These are phyloP conservation scores for Hemicordylus capensis DNA, from an alignment of 2,113 vertebrate species.

Conservation along the genomic window DNA sequence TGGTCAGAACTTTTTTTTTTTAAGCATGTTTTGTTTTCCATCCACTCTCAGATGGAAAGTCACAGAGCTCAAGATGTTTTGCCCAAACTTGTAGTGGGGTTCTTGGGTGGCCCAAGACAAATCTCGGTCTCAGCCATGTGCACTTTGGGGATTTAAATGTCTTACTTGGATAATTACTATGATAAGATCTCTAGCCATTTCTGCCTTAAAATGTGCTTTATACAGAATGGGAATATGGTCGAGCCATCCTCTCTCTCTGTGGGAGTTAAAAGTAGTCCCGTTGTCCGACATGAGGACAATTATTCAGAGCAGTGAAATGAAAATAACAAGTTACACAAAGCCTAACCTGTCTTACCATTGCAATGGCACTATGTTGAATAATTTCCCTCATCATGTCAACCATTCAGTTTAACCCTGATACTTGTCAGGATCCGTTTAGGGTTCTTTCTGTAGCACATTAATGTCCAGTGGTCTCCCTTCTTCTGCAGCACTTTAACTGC, in stretches of 20 bases:
- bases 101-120: too few relatives aligned
- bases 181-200: not conserved
- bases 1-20: not conserved
- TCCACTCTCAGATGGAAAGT: too few relatives aligned
- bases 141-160: too few relatives aligned
- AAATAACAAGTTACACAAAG: too few relatives aligned
- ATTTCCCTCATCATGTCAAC: too few relatives aligned
- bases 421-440: not conserved
- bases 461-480: not conserved
- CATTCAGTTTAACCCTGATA: not conserved
- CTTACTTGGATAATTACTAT: too few relatives aligned
- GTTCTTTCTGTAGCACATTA: not conserved
- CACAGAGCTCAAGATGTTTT: not conserved
- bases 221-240: not conserved
- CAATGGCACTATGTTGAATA: too few relatives aligned
- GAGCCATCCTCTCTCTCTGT: not conserved
- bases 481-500: not conserved
- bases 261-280: not conserved
- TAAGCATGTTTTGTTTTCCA: not conserved
- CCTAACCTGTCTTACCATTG: too few relatives aligned
- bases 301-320: too few relatives aligned
- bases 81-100: too few relatives aligned
- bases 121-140: too few relatives aligned
- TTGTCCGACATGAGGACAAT: too few relatives aligned
- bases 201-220: not conserved